Base-by-base conservation (phyloP, 2,797 vertebrate genomes). In the Lithobates sylvaticus region DNA sequence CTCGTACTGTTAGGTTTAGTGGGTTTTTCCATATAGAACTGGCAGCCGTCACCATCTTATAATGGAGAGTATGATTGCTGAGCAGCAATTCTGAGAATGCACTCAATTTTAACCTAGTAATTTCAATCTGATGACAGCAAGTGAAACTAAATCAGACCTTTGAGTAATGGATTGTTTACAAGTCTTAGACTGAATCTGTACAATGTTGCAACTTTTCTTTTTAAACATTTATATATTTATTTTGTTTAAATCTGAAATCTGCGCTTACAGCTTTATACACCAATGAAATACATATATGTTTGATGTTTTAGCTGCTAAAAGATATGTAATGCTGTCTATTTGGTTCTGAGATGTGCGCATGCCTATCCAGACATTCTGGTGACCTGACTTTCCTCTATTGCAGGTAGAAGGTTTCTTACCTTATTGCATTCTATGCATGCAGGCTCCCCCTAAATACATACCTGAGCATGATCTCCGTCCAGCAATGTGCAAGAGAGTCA, bases 41-140 rank as follows among this genome's bases (percentile, higher is more conserved):
- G 26, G 16, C 78, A 69, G 78, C 65, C 69, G 78, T 67, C 65
- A 50, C 42, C 68, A 44, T 42, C 42, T 44, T 47, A 70, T 69
- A 80, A 61, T 61, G 54, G 61, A 78, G 39, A 34, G 42, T 70
- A 42, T 54, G 47, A 69, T 50, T 70, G 78, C 78, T 67, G 69
- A 68, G 64, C 64, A 68, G 21, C 64, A 23, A 21, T 79, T 50
- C 65, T 50, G 54, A 23, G 16, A 69, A 70, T 80, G 65, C 50
- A 47, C 65, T 80, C 68, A 69, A 44, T 80, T 80, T 80, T 67
- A 80, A 80, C 44, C 47, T 67, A 80, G 65, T 70, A 47, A 70
- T 80, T 79, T 78, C 34, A 65, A 67, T 78, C 65, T 80, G 65
- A 50, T 44, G 26, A 10, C 42, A 34, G 78, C 44, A 80, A 69